Conservation (phyloP, 2,797 vertebrate species). For the Pristis pectinata region DNA sequence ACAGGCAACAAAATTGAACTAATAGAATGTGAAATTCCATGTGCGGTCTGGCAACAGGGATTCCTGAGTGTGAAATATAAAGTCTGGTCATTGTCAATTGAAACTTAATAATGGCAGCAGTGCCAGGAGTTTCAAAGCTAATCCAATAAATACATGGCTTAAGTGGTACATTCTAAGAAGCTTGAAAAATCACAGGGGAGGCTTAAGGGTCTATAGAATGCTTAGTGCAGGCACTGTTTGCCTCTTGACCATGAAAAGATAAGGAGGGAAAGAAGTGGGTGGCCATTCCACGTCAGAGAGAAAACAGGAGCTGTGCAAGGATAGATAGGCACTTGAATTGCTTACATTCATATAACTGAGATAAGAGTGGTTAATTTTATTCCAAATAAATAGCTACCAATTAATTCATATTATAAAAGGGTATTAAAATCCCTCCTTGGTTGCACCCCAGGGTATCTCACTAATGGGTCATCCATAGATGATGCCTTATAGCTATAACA, state of each 20-base stretch:
- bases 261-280: not conserved
- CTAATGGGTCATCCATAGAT: not conserved
- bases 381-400: constrained; percentile 20
- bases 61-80: not conserved
- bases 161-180: not conserved
- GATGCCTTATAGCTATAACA: not conserved
- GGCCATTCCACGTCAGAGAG: not conserved
- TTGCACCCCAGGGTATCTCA: not conserved
- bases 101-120: not conserved
- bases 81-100: not conserved
- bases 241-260: not conserved
- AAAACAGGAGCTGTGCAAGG: not conserved
- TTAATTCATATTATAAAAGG: not conserved
- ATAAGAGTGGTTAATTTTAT: not conserved
- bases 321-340: not conserved
- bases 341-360: not conserved
- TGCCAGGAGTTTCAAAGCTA: not conserved
- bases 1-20: not conserved
- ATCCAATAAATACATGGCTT: not conserved
- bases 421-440: not conserved
- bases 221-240: not conserved
- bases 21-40: not conserved
- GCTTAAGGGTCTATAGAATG: not conserved
- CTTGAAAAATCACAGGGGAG: not conserved
- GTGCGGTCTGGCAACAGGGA: not conserved